Percentiles rank a stretch among this genome's conserved stretches.
phyloP scores from a whole-genome alignment of 1,140 invertebrate species.

The Conus ventricosus region DNA sequence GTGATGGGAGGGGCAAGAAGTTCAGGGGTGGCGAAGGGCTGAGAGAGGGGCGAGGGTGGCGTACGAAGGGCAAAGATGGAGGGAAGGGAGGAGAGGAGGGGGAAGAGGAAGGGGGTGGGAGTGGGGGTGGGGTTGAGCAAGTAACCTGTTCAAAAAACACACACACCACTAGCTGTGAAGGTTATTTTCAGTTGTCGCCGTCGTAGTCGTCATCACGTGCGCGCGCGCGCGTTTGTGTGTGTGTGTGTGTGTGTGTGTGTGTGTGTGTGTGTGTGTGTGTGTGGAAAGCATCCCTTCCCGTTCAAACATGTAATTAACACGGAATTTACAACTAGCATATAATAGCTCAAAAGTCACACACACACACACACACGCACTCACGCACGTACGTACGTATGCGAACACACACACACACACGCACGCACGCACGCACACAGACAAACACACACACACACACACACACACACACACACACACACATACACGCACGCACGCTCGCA shows the following conservation, averaged over 20 bases:
- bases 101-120: background rate
- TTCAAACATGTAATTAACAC: no score
- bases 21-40: background rate
- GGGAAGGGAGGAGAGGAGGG: background rate
- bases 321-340: no score
- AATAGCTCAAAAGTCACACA: no score
- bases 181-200: background rate
- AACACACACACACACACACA: no score
- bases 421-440: no score
- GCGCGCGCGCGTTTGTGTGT: slow-evolving; percentile 6
- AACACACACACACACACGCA: no score
- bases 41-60: background rate
- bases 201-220: background rate
- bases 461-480: no score
- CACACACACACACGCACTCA: no score
- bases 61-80: background rate
- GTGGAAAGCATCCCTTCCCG: background rate
- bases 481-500: no score
- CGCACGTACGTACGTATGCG: no score
- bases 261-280: background rate
- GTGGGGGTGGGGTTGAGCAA: background rate
- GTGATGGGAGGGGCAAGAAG: no score
- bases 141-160: background rate
- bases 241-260: background rate
- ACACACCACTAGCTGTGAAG: background rate